Percentiles rank a stretch among this genome's conserved stretches.
These are phyloP conservation scores for Tragelaphus imberbis DNA, from an alignment of 2,113 vertebrate species.

Conservation along the genomic window DNA sequence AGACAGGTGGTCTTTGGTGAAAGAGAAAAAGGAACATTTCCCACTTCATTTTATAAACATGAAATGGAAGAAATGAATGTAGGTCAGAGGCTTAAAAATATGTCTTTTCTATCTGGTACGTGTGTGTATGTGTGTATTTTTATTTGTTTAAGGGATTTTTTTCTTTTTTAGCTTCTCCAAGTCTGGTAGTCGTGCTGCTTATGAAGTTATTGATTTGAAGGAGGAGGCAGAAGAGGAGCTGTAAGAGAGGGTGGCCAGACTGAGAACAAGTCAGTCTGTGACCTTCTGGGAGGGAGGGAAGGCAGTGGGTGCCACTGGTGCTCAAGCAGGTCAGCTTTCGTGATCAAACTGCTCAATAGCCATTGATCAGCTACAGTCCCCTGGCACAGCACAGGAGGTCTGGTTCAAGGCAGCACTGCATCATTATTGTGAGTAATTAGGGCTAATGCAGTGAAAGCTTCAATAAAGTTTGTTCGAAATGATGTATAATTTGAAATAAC, in stretches of 20 bases:
- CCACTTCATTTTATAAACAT: slow-evolving; percentile 3
- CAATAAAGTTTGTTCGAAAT: slow-evolving; percentile 55
- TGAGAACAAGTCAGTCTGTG: not conserved
- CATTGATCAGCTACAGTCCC: slow-evolving; percentile 22
- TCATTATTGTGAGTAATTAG: slow-evolving; percentile 59
- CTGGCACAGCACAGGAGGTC: not conserved
- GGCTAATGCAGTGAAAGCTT: slow-evolving; percentile 61
- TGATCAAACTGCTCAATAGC: slow-evolving; percentile 48
- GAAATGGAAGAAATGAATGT: not conserved
- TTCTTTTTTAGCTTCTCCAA: not conserved
- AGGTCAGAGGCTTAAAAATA: not conserved
- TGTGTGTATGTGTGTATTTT: not conserved
- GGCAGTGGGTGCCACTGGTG: not conserved
- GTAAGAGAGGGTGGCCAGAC: not conserved
- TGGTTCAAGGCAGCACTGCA: not conserved
- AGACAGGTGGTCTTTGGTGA: not conserved
- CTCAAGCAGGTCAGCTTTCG: not conserved
- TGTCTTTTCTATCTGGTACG: not conserved
- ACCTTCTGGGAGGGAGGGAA: not conserved
- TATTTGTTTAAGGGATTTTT: not conserved
- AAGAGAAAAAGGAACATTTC: not conserved
- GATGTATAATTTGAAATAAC: slow-evolving; percentile 58
- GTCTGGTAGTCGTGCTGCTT: not conserved
- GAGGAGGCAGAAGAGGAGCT: not conserved
- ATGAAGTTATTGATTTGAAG: slow-evolving; percentile 23